These are phyloP conservation scores for Malurus melanocephalus DNA, from an alignment of 2,113 vertebrate genomes.

Conservation along the genomic window DNA sequence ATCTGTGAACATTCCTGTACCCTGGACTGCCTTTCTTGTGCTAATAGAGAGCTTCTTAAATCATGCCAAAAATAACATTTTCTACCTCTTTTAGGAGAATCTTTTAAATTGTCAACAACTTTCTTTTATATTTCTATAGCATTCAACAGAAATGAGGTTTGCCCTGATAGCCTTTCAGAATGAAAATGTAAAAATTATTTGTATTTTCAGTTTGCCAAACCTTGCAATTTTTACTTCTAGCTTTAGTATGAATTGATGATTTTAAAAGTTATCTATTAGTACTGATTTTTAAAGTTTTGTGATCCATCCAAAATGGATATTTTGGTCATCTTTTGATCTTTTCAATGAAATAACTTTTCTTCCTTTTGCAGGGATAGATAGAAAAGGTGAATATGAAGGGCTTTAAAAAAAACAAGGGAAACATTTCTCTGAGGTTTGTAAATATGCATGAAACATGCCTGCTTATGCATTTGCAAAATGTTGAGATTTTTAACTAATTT, in stretches of 20 bases:
- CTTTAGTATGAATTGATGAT: not conserved
- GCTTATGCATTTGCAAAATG: not conserved
- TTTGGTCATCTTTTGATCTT: not conserved
- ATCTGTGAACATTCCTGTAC: not conserved
- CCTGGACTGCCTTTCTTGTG: not conserved
- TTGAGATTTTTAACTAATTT: not conserved
- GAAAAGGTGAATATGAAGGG: not conserved
- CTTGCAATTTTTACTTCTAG: not conserved
- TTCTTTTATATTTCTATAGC: not conserved
- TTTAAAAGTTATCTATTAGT: not conserved
- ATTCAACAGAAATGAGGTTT: not conserved
- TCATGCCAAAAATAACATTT: not conserved
- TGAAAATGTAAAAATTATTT: not conserved
- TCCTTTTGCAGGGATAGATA: not conserved
- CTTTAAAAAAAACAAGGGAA: not conserved
- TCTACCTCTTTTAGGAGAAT: not conserved
- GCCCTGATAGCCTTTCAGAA: not conserved
- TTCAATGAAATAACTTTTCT: not conserved
- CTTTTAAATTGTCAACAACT: not conserved
- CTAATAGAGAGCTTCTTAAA: not conserved
- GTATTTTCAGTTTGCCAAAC: not conserved
- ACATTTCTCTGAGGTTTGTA: not conserved
- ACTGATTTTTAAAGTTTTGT: not conserved
- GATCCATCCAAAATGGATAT: not conserved
- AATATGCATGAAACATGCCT: not conserved